A percentile compares a stretch with the other conserved stretches of the same genome.
Conservation (phyloP, 2,888 invertebrate species). For the Chorisops tibialis region DNA sequence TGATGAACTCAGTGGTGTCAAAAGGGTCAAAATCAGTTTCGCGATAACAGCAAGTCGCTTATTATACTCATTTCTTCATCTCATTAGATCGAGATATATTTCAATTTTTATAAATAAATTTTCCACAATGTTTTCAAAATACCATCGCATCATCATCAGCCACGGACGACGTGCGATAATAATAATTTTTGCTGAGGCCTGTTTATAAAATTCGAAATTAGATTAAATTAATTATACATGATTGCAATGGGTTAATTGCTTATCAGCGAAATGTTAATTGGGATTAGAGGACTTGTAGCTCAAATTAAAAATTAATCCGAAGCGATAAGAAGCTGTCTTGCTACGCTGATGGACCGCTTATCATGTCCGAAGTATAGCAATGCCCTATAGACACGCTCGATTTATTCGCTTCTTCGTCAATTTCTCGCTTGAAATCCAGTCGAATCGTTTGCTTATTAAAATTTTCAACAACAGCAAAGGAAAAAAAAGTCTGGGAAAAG, state of each 20-base stretch:
- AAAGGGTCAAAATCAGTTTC: too few species aligned
- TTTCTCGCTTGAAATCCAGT: constrained; percentile 21
- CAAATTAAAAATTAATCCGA: constrained; percentile 29
- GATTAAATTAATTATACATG: constrained; percentile 29
- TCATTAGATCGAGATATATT: too few species aligned
- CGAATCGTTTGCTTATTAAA: constrained; percentile 1
- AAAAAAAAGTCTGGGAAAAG: background rate
- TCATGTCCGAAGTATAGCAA: background rate
- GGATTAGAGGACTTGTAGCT: constrained; percentile 28
- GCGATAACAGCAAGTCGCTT: too few species aligned
- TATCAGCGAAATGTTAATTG: constrained; percentile 27
- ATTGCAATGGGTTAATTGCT: constrained; percentile 30
- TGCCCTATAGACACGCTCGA: constrained; percentile 2
- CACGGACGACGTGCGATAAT: background rate
- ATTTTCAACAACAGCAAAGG: background rate
- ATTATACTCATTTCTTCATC: too few species aligned
- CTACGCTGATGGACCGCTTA: background rate
- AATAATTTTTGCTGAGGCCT: background rate
- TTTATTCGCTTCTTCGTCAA: constrained; percentile 19
- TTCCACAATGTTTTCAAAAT: too few species aligned
- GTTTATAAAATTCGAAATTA: constrained; percentile 9
- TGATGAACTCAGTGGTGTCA: too few species aligned
- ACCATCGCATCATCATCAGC: constrained; percentile 18
- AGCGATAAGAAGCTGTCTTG: background rate
- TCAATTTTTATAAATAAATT: too few species aligned